phyloP scores from a whole-genome alignment of 2,113 vertebrate species.

The Columba janthina region DNA sequence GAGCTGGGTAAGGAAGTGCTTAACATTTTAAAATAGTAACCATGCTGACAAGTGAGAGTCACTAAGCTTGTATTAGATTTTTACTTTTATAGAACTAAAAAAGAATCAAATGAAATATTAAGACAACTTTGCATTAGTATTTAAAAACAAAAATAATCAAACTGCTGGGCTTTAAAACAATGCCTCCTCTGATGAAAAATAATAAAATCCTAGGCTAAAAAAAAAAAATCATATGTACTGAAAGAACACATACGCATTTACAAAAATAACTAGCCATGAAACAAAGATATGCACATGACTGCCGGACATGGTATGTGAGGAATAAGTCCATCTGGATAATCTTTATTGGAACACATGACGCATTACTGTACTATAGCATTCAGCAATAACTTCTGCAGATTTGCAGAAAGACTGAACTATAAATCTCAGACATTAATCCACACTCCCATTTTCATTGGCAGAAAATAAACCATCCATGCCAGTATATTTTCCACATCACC shows the following conservation, averaged over 20 bases:
- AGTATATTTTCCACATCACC: conserved; percentile 39
- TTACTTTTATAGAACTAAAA: background rate
- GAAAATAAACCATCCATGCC: background rate
- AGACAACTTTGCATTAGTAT: background rate
- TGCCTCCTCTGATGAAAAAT: background rate
- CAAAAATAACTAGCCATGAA: background rate
- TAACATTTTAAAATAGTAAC: conserved; percentile 66
- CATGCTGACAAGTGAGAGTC: conserved; percentile 49
- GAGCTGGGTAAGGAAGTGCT: conserved; percentile 33
- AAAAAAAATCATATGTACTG: background rate
- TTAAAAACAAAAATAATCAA: background rate
- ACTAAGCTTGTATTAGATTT: conserved; percentile 18
- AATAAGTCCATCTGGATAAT: conserved; percentile 12
- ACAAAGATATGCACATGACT: background rate
- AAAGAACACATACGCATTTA: background rate
- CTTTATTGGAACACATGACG: conserved; percentile 32
- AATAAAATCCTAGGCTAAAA: background rate
- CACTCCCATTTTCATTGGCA: conserved; percentile 9
- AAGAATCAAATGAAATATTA: background rate
- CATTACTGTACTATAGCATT: background rate
- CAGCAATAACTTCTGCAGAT: conserved; percentile 47
- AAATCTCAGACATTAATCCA: conserved; percentile 33
- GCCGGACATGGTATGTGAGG: background rate
- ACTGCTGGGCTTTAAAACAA: background rate
- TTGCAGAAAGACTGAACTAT: conserved; percentile 27